Percentiles rank a stretch among this genome's conserved stretches.
Conservation (phyloP, 2,888 invertebrate species). For the Aphodius sticticus region DNA sequence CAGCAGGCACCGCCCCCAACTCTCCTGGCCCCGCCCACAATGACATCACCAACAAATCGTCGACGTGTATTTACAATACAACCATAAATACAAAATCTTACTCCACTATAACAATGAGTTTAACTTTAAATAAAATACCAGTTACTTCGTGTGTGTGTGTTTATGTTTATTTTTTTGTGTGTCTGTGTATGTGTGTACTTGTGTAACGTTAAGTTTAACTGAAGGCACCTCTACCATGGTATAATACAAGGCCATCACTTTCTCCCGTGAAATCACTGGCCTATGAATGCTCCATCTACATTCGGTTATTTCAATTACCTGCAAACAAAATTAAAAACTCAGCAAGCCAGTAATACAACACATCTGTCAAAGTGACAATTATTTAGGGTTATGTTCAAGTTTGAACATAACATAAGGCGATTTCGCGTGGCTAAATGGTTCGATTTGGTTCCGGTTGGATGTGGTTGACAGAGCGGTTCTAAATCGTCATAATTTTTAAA, state of each 20-base stretch:
- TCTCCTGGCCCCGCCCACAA: not conserved
- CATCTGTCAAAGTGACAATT: not conserved
- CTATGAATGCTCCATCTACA: not conserved
- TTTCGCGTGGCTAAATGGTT: no score
- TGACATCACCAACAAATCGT: conserved; percentile 8
- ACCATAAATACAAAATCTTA: conserved; percentile 10
- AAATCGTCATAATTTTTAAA: no score
- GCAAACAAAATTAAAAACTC: not conserved
- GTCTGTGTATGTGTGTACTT: conserved; percentile 11
- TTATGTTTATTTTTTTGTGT: conserved; percentile 5
- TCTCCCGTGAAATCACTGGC: not conserved
- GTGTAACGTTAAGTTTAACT: conserved; percentile 15
- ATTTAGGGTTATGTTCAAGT: not conserved
- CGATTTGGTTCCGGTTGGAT: no score
- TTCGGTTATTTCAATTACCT: not conserved
- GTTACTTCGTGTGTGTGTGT: conserved; percentile 16
- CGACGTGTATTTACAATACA: conserved; percentile 19
- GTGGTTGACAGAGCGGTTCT: no score
- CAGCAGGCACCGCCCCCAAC: no score
- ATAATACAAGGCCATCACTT: conserved; percentile 18
- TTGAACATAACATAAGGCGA: no score
- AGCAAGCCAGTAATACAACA: not conserved
- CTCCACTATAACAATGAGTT: conserved; percentile 18
- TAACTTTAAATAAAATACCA: conserved; percentile 18
- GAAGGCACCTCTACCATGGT: conserved; percentile 35